Evolutionary conservation across 2,113 vertebrate genomes (phyloP).

Genomic region (Quiscalus mexicanus): DNA sequence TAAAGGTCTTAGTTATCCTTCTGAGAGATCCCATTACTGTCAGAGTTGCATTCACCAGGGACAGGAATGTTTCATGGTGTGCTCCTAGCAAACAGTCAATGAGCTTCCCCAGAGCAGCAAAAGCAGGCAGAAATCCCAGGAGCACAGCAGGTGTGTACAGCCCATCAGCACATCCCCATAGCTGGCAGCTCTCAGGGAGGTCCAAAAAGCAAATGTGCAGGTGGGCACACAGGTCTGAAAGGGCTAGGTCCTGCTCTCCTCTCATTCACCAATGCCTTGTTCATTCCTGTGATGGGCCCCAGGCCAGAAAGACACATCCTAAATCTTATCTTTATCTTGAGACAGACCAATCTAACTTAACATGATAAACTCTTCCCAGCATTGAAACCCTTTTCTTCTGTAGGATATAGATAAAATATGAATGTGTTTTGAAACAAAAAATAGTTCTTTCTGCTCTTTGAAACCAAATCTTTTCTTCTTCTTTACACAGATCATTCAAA

Average conservation of each 20-base stretch:
- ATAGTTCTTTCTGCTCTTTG: background rate
- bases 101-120: background rate
- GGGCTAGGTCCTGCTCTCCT: background rate
- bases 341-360: background rate
- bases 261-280: background rate
- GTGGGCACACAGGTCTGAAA: background rate
- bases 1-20: background rate
- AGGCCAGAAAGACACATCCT: background rate
- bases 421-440: background rate
- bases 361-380: background rate
- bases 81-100: background rate
- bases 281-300: background rate
- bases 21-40: background rate
- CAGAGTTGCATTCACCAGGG: background rate
- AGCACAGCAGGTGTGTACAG: background rate
- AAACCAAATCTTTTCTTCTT: background rate
- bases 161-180: background rate
- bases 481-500: background rate
- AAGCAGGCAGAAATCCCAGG: background rate
- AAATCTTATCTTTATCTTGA: background rate
- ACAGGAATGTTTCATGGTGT: background rate
- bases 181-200: background rate
- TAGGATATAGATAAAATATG: background rate
- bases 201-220: background rate
- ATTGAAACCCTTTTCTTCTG: background rate